Evolutionary conservation across 2,113 vertebrate genomes (phyloP), one percentile per base, ranked within the genome.

Genomic region (Prionailurus viverrinus): DNA sequence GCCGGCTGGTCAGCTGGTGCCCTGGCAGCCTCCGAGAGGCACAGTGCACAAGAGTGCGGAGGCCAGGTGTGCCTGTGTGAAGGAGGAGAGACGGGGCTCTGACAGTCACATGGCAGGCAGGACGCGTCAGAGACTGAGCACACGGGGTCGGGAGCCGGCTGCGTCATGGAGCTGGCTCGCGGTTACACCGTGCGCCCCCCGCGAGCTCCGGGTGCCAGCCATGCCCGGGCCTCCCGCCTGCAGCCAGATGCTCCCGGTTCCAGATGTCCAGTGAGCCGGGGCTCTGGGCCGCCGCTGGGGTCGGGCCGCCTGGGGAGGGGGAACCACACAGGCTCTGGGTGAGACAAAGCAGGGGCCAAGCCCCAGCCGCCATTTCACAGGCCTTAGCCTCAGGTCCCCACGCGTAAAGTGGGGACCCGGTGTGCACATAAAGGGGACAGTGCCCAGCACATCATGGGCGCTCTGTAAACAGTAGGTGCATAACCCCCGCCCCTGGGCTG

Each of bases 151-250:
- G 11, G 25, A 51, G 85, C 93, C 45, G 7, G 7, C 45, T 45
- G 45, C 45, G 7, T 45, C 45, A 9, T 7, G 0, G 45, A 45
- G 45, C 45, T 4, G 7, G 21, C 45, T 76, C 9, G 0, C 1
- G 19, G 55, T 15, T 16, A 7, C 1, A 10, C 23, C 15, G 1
- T 12, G 1, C 1, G 39, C 36, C 19, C 39, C 51, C 55, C n/a
- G 55, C 18, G 1, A 41, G 45, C 36, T 1, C 13, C 39, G 33
- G 51, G 39, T 1, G 2, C 5, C 5, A 4, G 41, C 78, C 69
- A 27, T 0, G 21, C 39, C 21, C 5, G 9, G 9, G 41, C 27
- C 82, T 27, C 74, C 21, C 12, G 19, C 51, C 21, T 78, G 41
- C 7, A 33, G 39, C 39, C 41, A 51, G 55, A 21, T 1, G 33